Evolutionary conservation across 53 echinoderm and acorn worm genomes (phyloP).

Genomic region (Crossaster papposus): DNA sequence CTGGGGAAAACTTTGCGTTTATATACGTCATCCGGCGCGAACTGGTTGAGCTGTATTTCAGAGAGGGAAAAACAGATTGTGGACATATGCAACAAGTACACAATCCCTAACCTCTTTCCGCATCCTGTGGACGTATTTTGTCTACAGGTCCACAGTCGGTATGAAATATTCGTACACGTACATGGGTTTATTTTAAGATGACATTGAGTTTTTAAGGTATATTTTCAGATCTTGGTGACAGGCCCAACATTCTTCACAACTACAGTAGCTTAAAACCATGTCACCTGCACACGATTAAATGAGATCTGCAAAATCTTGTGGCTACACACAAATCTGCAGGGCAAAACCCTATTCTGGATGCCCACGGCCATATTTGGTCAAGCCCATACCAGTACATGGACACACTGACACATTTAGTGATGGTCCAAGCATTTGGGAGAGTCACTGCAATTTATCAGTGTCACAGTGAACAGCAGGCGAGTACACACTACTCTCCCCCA

Average conservation of each 20-base stretch:
- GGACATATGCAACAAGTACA: too few relatives aligned
- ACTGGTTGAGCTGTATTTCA: too few relatives aligned
- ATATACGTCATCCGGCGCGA: too few relatives aligned
- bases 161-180: too few relatives aligned
- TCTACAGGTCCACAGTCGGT: too few relatives aligned
- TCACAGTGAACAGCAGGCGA: background rate
- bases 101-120: too few relatives aligned
- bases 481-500: background rate
- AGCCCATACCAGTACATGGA: conserved; percentile 1
- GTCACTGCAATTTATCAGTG: conserved; percentile 40
- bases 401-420: background rate
- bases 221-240: background rate
- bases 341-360: background rate
- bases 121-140: too few relatives aligned
- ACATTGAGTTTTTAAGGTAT: background rate
- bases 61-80: too few relatives aligned
- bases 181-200: background rate
- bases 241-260: background rate
- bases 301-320: background rate
- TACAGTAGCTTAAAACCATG: background rate
- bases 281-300: background rate
- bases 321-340: background rate
- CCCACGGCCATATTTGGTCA: conserved; percentile 49
- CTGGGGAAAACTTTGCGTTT: too few relatives aligned
- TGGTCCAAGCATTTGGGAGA: background rate